Base-by-base conservation (phyloP, 2,113 vertebrate species). In the Callorhinus ursinus region DNA sequence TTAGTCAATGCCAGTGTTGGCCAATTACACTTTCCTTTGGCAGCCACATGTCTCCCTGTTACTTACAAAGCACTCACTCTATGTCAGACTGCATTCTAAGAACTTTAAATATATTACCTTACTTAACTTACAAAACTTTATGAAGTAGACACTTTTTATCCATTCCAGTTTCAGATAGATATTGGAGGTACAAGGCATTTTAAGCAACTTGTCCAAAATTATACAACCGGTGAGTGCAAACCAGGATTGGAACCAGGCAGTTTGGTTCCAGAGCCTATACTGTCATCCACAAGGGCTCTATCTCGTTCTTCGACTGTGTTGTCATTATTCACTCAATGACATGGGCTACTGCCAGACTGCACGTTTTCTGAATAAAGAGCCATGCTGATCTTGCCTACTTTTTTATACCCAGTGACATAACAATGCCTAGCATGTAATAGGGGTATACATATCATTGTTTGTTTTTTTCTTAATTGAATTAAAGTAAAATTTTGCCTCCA, bases 81-180 rank as follows among this genome's bases (percentile, higher is more conserved):
- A 24, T 53, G 3, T 85, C 49, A 82, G 26, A 5, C 28, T 84
- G 11, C 77, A 2, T 67, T 81, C 57, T 69, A 59, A 82, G 63
- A 82, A 36, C 39, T 51, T 90, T 57, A 87, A 61, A n/a, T 77
- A 2, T 49, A 2, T 79, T 61, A 59, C 46, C 2, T 59, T 72
- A 16, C 51, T 84, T 65, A 71, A 57, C 5, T 93, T 79, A 53
- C 8, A 85, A 28, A 55, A 46, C 4, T 16, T 61, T 51, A 9
- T 65, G 22, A 14, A 51, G 77, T 2, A 67, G 39, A 42, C 6
- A 9, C 28, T 67, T 5, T 42, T 77, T 61, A 80, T 33, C 28
- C 22, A 42, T 67, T 84, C 19, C 4, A 19, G 95, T 95, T 95
- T 88, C 65, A 80, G 7, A 26, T 65, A 77, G n/a, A 36, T 69